phyloP scores from a whole-genome alignment of 2,113 vertebrate species.

The Odocoileus virginianus region DNA sequence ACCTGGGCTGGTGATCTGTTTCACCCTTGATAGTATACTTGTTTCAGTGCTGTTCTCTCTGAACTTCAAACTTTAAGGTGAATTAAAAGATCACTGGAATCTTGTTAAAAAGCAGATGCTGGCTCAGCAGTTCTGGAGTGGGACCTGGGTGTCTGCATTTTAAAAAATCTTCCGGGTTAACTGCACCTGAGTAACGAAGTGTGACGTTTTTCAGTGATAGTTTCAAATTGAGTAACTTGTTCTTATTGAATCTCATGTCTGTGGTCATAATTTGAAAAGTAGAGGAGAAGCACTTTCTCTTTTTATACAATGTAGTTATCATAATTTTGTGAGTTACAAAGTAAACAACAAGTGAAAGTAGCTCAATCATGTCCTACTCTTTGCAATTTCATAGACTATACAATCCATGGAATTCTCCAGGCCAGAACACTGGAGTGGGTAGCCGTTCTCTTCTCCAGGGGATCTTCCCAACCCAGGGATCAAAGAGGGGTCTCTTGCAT shows the following conservation, averaged over 20 bases:
- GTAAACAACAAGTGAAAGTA: neutral
- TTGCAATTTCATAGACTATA: neutral
- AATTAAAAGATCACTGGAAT: neutral
- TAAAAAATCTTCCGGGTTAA: neutral
- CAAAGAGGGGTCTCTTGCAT: too few species aligned
- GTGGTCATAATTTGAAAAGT: neutral
- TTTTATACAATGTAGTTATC: neutral
- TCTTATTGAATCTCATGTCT: neutral
- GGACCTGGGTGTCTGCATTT: neutral
- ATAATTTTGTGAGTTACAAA: neutral
- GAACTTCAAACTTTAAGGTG: neutral
- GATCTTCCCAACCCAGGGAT: too few species aligned
- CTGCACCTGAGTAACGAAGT: neutral
- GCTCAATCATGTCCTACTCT: accelerated
- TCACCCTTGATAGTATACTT: too few species aligned
- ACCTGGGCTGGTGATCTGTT: too few species aligned
- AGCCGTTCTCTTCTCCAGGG: too few species aligned
- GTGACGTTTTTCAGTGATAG: neutral
- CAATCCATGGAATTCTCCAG: too few species aligned
- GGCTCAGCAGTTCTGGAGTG: neutral
- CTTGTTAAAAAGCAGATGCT: neutral
- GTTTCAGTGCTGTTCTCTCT: too few species aligned
- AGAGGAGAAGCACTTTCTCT: neutral
- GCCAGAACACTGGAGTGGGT: too few species aligned
- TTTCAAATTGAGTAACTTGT: neutral